Percentiles rank a stretch among this genome's conserved stretches.
Conservation (phyloP, 2,113 vertebrate species). For the Recurvirostra avosetta region DNA sequence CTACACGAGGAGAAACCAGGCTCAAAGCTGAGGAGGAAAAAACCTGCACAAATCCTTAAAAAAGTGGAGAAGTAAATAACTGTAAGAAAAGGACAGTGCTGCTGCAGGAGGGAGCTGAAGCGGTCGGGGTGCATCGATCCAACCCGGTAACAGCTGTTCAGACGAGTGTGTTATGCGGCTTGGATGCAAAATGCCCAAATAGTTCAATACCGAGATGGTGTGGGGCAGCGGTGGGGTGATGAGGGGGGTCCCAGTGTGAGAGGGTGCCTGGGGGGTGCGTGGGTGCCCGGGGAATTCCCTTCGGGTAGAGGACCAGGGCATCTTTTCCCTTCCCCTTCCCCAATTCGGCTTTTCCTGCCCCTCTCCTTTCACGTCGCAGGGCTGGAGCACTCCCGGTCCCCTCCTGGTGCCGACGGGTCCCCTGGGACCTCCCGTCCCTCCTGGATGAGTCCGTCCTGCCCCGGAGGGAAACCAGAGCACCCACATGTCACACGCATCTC, state of each 20-base stretch:
- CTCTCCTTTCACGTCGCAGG: neutral
- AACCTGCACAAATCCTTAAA: neutral
- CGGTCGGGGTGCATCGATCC: rapidly evolving
- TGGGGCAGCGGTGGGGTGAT: neutral
- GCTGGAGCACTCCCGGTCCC: no score
- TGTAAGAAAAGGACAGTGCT: neutral
- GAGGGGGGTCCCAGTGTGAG: neutral
- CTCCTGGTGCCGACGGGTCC: neutral
- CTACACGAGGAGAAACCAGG: neutral
- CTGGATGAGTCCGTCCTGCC: no score
- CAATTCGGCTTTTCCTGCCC: neutral
- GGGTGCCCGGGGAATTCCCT: neutral
- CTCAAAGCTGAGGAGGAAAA: neutral
- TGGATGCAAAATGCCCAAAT: neutral
- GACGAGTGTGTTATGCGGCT: rapidly evolving
- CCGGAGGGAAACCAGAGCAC: neutral
- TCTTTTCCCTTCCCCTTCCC: neutral
- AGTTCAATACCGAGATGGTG: rapidly evolving
- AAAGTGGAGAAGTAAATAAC: neutral
- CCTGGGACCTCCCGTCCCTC: neutral
- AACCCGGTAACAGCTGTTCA: rapidly evolving
- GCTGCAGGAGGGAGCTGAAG: neutral
- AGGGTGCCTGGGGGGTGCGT: neutral
- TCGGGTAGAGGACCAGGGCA: neutral
- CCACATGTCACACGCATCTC: neutral